Conservation (phyloP, 37 sponge, comb jelly and placozoan genomes). For the Spongia lamella region DNA sequence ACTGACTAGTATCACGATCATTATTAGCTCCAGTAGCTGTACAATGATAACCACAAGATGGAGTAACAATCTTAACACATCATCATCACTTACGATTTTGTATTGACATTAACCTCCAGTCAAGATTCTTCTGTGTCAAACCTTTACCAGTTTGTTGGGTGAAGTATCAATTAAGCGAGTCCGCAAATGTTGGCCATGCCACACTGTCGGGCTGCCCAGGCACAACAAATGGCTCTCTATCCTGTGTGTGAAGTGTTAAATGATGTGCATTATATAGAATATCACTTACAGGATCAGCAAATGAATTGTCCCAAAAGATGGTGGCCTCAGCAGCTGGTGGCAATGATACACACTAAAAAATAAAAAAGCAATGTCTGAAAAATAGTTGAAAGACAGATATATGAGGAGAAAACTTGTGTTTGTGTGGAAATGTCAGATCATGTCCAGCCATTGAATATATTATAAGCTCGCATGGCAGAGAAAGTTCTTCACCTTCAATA, state of each 20-base stretch:
- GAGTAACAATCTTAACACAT: too few relatives aligned
- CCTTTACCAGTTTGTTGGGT: constrained; percentile 66
- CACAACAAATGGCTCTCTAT: too few relatives aligned
- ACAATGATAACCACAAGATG: too few relatives aligned
- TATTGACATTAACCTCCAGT: constrained; percentile 71
- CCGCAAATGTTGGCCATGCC: constrained; percentile 61
- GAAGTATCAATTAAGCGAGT: constrained; percentile 81
- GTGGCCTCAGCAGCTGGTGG: constrained; percentile 93
- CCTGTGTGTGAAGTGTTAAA: too few relatives aligned
- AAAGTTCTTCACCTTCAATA: constrained; percentile 48
- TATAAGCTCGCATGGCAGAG: too few relatives aligned
- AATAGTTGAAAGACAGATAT: constrained; percentile 6
- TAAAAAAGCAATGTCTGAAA: constrained; percentile 82
- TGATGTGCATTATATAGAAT: too few relatives aligned
- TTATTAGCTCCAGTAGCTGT: too few relatives aligned
- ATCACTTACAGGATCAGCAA: constrained; percentile 83
- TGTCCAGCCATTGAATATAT: too few relatives aligned
- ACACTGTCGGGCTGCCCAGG: constrained; percentile 70
- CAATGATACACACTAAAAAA: constrained; percentile 91
- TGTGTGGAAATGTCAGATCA: too few relatives aligned
- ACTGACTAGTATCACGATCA: too few relatives aligned
- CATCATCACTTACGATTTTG: too few relatives aligned
- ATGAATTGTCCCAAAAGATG: constrained; percentile 98
- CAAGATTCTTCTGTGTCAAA: constrained; percentile 71
- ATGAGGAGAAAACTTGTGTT: too few relatives aligned